phyloP scores from a whole-genome alignment of 2,797 vertebrate species.

The Gouania willdenowi region DNA sequence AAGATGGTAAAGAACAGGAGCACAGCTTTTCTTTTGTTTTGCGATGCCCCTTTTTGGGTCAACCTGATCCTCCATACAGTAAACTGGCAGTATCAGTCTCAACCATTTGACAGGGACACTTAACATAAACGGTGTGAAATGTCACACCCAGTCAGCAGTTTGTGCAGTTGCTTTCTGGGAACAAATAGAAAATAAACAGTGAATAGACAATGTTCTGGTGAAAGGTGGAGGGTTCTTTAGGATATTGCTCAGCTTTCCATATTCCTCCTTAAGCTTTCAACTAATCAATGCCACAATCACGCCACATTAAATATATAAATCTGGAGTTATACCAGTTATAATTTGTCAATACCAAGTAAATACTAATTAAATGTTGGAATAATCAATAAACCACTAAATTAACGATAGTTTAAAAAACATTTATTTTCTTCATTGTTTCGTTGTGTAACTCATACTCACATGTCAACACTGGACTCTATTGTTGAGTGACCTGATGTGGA shows the following conservation, averaged over 20 bases:
- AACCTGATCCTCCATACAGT: slow-evolving; percentile 8
- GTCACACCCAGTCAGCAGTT: background rate
- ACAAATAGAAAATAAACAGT: background rate
- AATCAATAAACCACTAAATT: too few relatives aligned
- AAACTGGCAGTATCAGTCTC: background rate
- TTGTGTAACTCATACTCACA: slow-evolving; percentile 10
- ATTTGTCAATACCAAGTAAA: too few relatives aligned
- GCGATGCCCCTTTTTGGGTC: slow-evolving; percentile 6
- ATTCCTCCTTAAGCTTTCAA: background rate
- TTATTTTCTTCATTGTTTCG: background rate
- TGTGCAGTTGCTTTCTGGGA: background rate
- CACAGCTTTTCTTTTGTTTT: slow-evolving; percentile 18
- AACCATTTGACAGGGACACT: background rate
- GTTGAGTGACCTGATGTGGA: slow-evolving; percentile 21
- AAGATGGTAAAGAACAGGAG: slow-evolving; percentile 18
- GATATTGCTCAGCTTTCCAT: background rate
- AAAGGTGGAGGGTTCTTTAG: too few relatives aligned
- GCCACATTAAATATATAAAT: too few relatives aligned
- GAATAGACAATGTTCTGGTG: background rate
- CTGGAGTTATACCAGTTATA: too few relatives aligned
- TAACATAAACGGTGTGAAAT: slow-evolving; percentile 29
- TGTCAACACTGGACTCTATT: slow-evolving; percentile 16
- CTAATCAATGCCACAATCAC: too few relatives aligned
- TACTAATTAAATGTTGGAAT: too few relatives aligned
- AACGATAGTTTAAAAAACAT: background rate